These are phyloP conservation scores for Drosophila mimetica DNA, from an alignment of 2,888 invertebrate species.

Conservation along the genomic window DNA sequence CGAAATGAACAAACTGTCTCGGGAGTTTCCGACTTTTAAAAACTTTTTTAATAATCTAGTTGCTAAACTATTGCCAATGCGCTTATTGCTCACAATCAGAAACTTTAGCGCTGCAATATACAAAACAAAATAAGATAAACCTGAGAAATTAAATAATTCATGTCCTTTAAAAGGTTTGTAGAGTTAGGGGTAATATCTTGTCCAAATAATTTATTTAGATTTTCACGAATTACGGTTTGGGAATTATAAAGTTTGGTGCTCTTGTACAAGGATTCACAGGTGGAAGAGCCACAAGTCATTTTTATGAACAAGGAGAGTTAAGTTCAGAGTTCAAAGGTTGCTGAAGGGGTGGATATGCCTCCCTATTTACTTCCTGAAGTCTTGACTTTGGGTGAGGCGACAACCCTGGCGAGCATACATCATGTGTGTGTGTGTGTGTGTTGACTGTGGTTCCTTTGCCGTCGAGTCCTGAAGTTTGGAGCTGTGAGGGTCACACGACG, in stretches of 20 bases:
- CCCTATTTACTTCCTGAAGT: constrained; percentile 9
- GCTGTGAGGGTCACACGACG: constrained; percentile 33
- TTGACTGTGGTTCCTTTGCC: constrained; percentile 6
- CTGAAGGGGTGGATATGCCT: neutral
- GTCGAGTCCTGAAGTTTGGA: constrained; percentile 39
- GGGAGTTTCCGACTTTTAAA: neutral
- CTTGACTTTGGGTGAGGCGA: constrained; percentile 13
- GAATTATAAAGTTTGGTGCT: neutral
- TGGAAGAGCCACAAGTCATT: constrained; percentile 1
- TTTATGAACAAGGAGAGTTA: neutral
- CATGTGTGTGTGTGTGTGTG: constrained; percentile 10
- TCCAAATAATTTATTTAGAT: neutral
- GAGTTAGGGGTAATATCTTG: neutral
- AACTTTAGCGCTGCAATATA: constrained; percentile 1
- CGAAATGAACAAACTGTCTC: neutral
- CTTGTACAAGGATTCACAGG: constrained; percentile 2
- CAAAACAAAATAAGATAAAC: neutral
- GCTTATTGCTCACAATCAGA: neutral
- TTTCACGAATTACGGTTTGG: neutral
- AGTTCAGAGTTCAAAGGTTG: constrained; percentile 1
- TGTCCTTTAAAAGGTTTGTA: neutral
- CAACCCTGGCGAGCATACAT: constrained; percentile 37
- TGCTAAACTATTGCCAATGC: neutral
- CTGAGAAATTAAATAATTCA: neutral
- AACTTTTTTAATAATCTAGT: constrained; percentile 8